Percentiles rank a stretch among this genome's conserved stretches.
Conservation (phyloP, 1,140 invertebrate genomes). For the Hylyphantes graminicola region DNA sequence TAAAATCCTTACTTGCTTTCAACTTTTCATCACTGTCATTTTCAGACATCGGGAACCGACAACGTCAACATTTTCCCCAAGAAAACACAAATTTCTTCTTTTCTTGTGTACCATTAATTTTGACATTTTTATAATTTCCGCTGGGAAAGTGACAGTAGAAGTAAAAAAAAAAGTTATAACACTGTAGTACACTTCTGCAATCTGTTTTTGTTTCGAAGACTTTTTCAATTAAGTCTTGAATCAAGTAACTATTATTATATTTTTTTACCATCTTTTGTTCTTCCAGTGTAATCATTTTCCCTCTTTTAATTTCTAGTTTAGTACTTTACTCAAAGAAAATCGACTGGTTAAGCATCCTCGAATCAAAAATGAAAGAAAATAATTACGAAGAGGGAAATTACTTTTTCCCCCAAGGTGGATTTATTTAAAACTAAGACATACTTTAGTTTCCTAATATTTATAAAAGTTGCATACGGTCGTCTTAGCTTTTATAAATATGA, state of each 20-base stretch:
- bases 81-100: neutral
- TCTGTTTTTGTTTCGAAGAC: conserved; percentile 13
- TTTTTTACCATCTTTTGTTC: neutral
- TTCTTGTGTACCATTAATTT: conserved; percentile 22
- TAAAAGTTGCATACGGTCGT: too few relatives aligned
- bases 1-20: neutral
- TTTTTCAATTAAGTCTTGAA: conserved; percentile 26
- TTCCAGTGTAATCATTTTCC: neutral
- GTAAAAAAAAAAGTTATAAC: neutral
- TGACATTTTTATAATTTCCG: conserved; percentile 38
- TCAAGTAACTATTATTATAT: neutral
- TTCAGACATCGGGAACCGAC: neutral
- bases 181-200: neutral
- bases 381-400: too few relatives aligned
- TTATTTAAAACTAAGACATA: too few relatives aligned
- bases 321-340: too few relatives aligned
- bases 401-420: too few relatives aligned
- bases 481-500: too few relatives aligned
- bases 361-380: too few relatives aligned
- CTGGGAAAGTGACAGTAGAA: conserved; percentile 7
- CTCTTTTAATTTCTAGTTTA: neutral
- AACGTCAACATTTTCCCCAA: conserved; percentile 8
- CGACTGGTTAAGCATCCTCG: too few relatives aligned
- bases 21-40: conserved; percentile 18
- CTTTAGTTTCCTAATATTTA: too few relatives aligned